Conservation (phyloP, 2,888 invertebrate species). For the Eretmocerus hayati region DNA sequence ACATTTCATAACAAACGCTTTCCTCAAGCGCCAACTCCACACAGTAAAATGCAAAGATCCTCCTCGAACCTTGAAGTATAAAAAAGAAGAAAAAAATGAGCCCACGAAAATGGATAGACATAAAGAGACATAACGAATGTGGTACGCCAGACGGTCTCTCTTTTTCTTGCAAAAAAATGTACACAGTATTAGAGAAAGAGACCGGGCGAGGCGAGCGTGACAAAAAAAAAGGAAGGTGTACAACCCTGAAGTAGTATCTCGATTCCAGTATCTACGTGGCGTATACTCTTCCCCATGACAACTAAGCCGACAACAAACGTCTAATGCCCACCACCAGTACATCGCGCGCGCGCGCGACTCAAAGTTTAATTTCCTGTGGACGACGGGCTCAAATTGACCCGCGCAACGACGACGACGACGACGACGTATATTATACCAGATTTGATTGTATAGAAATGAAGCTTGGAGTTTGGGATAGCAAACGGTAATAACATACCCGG, state of each 20-base stretch:
- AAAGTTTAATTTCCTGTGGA: slow-evolving; percentile 42
- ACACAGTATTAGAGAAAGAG: neutral
- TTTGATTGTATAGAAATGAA: too few species aligned
- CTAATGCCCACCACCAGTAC: slow-evolving; percentile 31
- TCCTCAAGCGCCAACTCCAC: too few species aligned
- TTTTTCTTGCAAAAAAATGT: too few species aligned
- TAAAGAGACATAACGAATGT: neutral
- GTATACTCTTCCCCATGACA: slow-evolving; percentile 35
- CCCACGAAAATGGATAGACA: neutral
- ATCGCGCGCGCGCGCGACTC: slow-evolving; percentile 21
- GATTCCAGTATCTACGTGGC: slow-evolving; percentile 39
- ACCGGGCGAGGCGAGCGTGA: slow-evolving; percentile 22
- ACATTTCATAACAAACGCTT: too few species aligned
- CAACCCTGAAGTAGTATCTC: slow-evolving; percentile 35
- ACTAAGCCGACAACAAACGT: slow-evolving; percentile 42
- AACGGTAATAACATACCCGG: too few species aligned
- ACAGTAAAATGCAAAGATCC: too few species aligned
- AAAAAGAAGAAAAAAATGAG: too few species aligned
- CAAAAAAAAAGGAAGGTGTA: slow-evolving; percentile 14
- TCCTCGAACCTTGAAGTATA: too few species aligned
- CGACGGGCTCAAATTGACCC: neutral
- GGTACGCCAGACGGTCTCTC: too few species aligned
- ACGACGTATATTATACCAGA: too few species aligned
- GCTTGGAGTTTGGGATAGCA: too few species aligned
- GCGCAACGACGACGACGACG: neutral